Evolutionary conservation across 2,113 vertebrate genomes (phyloP), one percentile per base, ranked within the genome.

Genomic region (Bagarius yarrelli): DNA sequence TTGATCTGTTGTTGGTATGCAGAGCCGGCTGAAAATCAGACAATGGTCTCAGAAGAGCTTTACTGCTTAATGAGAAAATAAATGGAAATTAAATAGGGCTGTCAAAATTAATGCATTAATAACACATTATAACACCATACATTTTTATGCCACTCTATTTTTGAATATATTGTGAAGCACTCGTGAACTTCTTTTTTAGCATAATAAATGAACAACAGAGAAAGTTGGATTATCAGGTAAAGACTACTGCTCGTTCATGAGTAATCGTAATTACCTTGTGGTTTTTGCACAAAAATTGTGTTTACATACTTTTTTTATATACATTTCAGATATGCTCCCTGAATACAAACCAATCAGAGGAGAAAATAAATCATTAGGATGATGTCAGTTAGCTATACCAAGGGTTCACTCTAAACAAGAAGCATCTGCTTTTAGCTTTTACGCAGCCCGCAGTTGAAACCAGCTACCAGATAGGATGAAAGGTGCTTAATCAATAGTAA

Each of bases 1-100:
- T 78, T 66, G 60, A 66, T 64, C 76, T 61, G 75, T 63, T 78
- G 76, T 78, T 78, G 76, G 76, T 55, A 78, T 59, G 60, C 76
- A 66, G 47, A 50, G 61, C 61, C 21, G 76, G 47, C 76, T 53
- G 76, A 34, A 66, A 78, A 55, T n/a, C 47, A 66, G 60, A 78
- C 60, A 64, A 8, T 66, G 76, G 76, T 78, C 76, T 78, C 76
- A 32, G 76, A 78, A 64, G 76, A 60, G 76, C 27, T 78, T 66
- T 61, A 23, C 1, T 34, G 47, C 61, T 78, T 78, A 78, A 66
- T 66, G 63, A 78, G 76, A 55, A 78, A 78, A 53, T 78, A 66
- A 67, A 78, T 66, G 76, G 61, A 64, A 78, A 78, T 66, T 52
- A 78, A 78, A 66, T 25, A 66, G 61, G 75, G n/a, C 40, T 61